Evolutionary conservation across 2,113 vertebrate genomes (phyloP).

Genomic region (Ifrita kowaldi): DNA sequence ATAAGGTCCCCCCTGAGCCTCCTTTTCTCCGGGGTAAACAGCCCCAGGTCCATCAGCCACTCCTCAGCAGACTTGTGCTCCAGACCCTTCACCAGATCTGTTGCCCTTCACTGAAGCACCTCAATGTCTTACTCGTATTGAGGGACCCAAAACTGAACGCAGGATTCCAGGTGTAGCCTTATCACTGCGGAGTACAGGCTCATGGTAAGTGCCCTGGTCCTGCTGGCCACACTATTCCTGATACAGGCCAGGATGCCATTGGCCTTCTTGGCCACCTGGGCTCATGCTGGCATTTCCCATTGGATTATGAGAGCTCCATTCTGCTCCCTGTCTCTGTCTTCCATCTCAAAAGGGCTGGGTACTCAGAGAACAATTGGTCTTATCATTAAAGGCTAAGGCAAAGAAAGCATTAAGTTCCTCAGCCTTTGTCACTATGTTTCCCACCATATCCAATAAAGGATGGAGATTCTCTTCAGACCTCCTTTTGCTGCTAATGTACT

Average conservation of each 20-base stretch:
- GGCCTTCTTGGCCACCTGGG: not conserved
- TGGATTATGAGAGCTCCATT: not conserved
- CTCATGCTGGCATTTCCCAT: not conserved
- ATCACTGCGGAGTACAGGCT: too few species aligned
- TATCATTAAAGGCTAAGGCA: not conserved
- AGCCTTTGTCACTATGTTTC: not conserved
- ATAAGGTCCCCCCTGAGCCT: not conserved
- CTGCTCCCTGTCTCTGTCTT: not conserved
- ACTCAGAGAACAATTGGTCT: not conserved
- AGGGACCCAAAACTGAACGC: not conserved
- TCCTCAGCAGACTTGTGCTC: not conserved
- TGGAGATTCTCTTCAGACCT: not conserved
- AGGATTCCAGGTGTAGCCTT: not conserved
- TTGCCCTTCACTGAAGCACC: not conserved
- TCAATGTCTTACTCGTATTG: not conserved
- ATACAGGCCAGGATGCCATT: not conserved
- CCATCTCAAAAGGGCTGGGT: not conserved
- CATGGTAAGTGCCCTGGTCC: not conserved
- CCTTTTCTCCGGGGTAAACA: not conserved
- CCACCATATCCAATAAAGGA: not conserved
- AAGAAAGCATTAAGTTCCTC: not conserved
- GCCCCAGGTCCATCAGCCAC: not conserved
- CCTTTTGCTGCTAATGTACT: not conserved
- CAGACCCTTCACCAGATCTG: not conserved
- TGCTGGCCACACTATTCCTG: not conserved